phyloP scores from a whole-genome alignment of 92 coral and sea anemone species.

The Palythoa grandis region DNA sequence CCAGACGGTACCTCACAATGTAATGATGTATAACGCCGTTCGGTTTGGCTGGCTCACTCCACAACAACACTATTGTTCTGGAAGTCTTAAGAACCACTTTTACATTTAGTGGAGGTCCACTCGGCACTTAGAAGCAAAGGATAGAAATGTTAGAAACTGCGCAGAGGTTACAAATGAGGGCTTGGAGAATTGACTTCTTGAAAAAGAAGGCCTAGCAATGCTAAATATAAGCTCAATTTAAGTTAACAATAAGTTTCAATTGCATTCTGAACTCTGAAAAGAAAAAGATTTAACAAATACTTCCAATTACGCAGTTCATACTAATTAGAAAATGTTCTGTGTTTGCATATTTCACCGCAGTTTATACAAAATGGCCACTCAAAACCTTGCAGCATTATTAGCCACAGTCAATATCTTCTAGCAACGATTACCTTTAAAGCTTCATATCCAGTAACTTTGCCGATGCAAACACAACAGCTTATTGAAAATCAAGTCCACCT shows the following conservation, averaged over 20 bases:
- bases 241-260: too few relatives aligned
- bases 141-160: background rate
- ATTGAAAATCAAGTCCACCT: too few relatives aligned
- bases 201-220: too few relatives aligned
- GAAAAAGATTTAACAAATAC: background rate
- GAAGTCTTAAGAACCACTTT: conserved; percentile 35
- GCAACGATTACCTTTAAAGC: too few relatives aligned
- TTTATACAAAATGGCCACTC: background rate
- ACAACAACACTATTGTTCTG: conserved; percentile 44
- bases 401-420: too few relatives aligned
- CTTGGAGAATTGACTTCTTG: background rate
- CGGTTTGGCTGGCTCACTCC: conserved; percentile 70
- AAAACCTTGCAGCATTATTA: background rate
- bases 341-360: background rate
- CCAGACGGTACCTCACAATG: conserved; percentile 42
- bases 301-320: background rate
- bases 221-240: too few relatives aligned
- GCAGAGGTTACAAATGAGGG: background rate
- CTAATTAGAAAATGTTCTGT: background rate
- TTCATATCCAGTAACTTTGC: too few relatives aligned
- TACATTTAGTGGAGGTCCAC: conserved; percentile 70
- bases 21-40: conserved; percentile 63
- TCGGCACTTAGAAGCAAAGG: conserved; percentile 52
- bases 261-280: too few relatives aligned
- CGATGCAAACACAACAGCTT: too few relatives aligned